Percentiles rank a stretch among this genome's conserved stretches.
These are phyloP conservation scores for Stenolophus ochropezus DNA, from an alignment of 2,888 invertebrate genomes.

Conservation along the genomic window DNA sequence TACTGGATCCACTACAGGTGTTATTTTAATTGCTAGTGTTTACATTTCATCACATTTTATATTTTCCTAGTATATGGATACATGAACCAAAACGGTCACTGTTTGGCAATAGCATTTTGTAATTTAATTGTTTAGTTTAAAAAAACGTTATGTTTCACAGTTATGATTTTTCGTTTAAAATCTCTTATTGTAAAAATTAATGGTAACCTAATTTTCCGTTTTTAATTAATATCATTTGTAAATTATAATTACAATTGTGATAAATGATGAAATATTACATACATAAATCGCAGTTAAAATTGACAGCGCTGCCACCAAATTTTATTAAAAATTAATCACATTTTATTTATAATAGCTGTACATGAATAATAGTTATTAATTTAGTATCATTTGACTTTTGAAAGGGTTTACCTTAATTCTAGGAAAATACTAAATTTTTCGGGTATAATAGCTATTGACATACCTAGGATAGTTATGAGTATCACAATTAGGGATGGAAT, in stretches of 20 bases:
- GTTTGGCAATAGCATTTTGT: neutral
- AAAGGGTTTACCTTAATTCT: too few species aligned
- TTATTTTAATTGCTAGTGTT: constrained; percentile 35
- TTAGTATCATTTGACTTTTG: too few species aligned
- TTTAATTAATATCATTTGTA: neutral
- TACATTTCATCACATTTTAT: constrained; percentile 28
- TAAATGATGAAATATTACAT: neutral
- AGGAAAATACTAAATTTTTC: too few species aligned
- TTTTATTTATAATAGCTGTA: too few species aligned
- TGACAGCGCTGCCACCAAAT: neutral
- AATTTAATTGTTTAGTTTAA: neutral
- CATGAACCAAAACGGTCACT: neutral
- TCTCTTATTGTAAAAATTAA: neutral
- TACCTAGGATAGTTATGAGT: too few species aligned
- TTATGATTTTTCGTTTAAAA: neutral
- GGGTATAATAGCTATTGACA: too few species aligned
- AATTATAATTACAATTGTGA: neutral
- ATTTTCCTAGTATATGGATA: constrained; percentile 17
- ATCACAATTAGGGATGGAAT: too few species aligned
- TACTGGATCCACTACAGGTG: neutral
- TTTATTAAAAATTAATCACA: too few species aligned
- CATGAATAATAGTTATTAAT: too few species aligned
- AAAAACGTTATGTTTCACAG: neutral
- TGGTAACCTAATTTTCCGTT: neutral
- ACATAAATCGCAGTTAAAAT: neutral